phyloP scores from a whole-genome alignment of 2,113 vertebrate genomes.

The Aptenodytes patagonicus region DNA sequence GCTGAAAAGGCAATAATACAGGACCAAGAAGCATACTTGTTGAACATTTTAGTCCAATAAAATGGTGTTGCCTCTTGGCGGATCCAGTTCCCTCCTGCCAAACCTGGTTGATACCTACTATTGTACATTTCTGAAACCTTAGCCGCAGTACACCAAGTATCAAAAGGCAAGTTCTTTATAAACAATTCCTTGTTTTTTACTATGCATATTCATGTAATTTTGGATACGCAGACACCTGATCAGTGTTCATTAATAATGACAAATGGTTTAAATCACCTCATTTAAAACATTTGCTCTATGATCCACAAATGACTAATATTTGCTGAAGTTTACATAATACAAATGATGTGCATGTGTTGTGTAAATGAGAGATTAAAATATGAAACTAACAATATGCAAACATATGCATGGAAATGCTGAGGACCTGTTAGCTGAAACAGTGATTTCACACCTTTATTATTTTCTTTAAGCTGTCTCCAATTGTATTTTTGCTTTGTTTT shows the following conservation, averaged over 20 bases:
- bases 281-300: conserved; percentile 81
- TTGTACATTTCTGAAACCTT: neutral
- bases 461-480: conserved; percentile 67
- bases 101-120: neutral
- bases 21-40: conserved; percentile 59
- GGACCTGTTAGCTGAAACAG: conserved; percentile 71
- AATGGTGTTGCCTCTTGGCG: neutral
- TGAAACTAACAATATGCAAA: conserved; percentile 78
- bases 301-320: conserved; percentile 81
- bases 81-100: neutral
- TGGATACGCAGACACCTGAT: conserved; percentile 72
- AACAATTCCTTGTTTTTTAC: conserved; percentile 68
- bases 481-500: conserved; percentile 72
- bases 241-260: conserved; percentile 79
- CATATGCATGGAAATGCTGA: conserved; percentile 69
- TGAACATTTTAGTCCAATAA: conserved; percentile 56
- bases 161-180: conserved; percentile 52
- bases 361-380: conserved; percentile 81
- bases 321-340: conserved; percentile 82
- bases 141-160: conserved; percentile 2
- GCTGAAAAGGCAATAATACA: conserved; percentile 45
- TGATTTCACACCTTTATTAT: conserved; percentile 73
- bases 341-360: conserved; percentile 78
- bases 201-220: conserved; percentile 80
- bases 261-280: conserved; percentile 81